Evolutionary conservation across 2,113 vertebrate genomes (phyloP).

Genomic region (Pelvicachromis taeniatus): DNA sequence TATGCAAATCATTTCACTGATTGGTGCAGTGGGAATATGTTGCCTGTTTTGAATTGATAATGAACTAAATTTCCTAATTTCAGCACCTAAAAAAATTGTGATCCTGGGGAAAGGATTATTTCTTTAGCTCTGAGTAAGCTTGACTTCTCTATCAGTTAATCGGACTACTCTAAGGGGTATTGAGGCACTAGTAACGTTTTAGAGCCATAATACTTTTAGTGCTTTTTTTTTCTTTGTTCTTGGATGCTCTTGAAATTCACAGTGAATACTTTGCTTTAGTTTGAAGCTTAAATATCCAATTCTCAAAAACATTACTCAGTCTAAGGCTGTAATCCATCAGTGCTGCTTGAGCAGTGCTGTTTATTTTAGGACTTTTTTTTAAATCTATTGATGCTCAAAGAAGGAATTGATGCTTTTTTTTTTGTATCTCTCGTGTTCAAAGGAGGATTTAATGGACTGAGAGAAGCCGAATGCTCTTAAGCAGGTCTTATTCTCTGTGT

Average conservation of each 20-base stretch:
- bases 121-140: not conserved
- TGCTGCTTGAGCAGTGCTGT: not conserved
- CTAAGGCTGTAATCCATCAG: not conserved
- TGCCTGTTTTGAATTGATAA: not conserved
- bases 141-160: not conserved
- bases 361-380: not conserved
- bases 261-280: not conserved
- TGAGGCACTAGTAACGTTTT: not conserved
- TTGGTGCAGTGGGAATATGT: not conserved
- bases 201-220: not conserved
- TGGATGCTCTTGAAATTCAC: not conserved
- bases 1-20: slow-evolving; percentile 13
- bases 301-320: not conserved
- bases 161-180: not conserved
- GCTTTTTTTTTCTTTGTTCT: not conserved
- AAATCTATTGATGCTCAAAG: not conserved
- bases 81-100: not conserved
- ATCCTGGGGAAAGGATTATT: not conserved
- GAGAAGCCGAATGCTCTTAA: not conserved
- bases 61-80: not conserved
- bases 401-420: not conserved
- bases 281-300: not conserved
- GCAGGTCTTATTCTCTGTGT: not conserved
- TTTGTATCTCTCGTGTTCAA: not conserved
- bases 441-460: not conserved